Conservation (phyloP, 2,797 vertebrate species). For the Simalia tracyae region DNA sequence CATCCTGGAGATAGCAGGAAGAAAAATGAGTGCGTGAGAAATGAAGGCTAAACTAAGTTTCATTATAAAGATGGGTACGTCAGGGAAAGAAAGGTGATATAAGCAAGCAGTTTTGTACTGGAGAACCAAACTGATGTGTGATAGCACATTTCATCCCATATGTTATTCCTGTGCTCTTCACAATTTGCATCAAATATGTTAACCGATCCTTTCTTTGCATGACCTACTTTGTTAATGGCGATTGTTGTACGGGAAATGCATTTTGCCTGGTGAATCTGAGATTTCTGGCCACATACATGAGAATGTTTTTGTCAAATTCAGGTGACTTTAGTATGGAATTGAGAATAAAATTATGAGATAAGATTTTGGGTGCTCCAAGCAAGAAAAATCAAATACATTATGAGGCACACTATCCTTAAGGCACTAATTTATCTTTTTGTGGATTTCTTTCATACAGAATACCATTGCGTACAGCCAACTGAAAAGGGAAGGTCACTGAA, state of each 20-base stretch:
- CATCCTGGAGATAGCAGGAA: neutral
- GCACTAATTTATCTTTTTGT: neutral
- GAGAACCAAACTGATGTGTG: neutral
- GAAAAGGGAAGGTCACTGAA: neutral
- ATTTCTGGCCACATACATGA: neutral
- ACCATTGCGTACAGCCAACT: neutral
- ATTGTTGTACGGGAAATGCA: neutral
- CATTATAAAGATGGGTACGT: neutral
- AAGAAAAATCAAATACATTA: neutral
- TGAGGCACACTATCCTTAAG: neutral
- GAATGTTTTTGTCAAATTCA: neutral
- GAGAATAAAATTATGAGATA: neutral
- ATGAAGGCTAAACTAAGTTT: neutral
- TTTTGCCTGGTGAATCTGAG: neutral
- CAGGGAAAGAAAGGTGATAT: neutral
- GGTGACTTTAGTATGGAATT: neutral
- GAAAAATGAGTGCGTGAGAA: neutral
- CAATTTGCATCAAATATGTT: neutral
- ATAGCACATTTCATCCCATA: conserved; percentile 3
- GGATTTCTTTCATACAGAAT: neutral
- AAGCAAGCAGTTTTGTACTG: neutral
- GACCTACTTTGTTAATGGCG: conserved; percentile 19
- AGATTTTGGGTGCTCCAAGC: neutral
- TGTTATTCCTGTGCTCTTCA: neutral
- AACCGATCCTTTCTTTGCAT: neutral